Evolutionary conservation across 1,140 invertebrate genomes (phyloP), one percentile per base, ranked within the genome.

Genomic region (Drosophila trapezifrons): DNA sequence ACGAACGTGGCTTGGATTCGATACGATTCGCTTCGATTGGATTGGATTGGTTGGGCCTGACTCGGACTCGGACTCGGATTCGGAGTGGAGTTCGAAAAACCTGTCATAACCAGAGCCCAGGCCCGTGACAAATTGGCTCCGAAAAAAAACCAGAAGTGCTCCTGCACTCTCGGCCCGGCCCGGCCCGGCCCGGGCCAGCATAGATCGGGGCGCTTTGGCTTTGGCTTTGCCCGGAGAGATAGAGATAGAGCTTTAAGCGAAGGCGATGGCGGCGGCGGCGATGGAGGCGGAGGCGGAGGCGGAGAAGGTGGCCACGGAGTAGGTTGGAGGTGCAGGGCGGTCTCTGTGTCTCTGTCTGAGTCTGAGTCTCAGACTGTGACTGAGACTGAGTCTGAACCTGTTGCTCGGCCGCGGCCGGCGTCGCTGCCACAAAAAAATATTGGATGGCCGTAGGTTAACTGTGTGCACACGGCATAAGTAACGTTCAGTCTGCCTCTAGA

Each of bases 401-500:
- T 83, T 83, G 76, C 56, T 55, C 38, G 29, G 58, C 45, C 35
- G 52, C 43, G 38, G 73, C 45, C 57, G 56, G 49, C 67, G 76
- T 78, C 79, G 59, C 49, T 58, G 78, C 45, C 60, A 63, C 79
- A 54, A 38, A 54, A 64, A 54, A 78, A 77, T 89, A 87, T 89
- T 89, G 84, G 80, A 72, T 84, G 84, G 83, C 80, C 84, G 83
- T 89, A 87, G 84, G 84, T 87, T 87, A 89, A 87, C 84, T 87
- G 43, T 78, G 76, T 87, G 77, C 84, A 89, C 67, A 87, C 80
- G 80, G 84, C 84, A 87, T 87, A 87, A 87, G 84, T 89, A 87
- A 84, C 84, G 84, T 89, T 87, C 84, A 87, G 84, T 87, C 84
- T 90, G 84, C 85, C 80, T 87, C 77, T 84, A 87, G 84, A 87